Conservation (phyloP, 2,113 vertebrate genomes). For the Climacteris rufus region DNA sequence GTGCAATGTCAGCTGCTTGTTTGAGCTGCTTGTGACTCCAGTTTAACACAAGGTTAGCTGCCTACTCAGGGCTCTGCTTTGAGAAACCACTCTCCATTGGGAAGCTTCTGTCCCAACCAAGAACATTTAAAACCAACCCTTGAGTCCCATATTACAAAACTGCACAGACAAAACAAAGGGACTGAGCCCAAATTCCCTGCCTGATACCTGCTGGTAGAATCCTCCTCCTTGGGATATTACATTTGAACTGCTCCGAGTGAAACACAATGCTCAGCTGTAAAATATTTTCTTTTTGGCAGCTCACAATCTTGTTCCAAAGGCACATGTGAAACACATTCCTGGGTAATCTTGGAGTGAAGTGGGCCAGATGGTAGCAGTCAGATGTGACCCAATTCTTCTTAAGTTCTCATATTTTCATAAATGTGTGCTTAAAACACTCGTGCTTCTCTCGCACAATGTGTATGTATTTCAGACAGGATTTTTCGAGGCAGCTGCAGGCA, state of each 20-base stretch:
- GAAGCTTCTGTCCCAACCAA: background rate
- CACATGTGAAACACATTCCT: slow-evolving; percentile 70
- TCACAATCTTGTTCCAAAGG: slow-evolving; percentile 58
- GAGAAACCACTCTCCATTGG: background rate
- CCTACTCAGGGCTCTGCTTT: background rate
- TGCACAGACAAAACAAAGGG: background rate
- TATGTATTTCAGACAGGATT: background rate
- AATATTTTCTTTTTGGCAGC: slow-evolving; percentile 66
- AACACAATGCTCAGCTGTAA: slow-evolving; percentile 48
- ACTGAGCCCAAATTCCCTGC: background rate
- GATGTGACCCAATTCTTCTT: slow-evolving; percentile 64
- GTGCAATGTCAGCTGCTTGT: background rate
- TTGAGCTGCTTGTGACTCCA: background rate
- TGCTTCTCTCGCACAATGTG: background rate
- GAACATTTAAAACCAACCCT: background rate
- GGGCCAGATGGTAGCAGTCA: slow-evolving; percentile 72
- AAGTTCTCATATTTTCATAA: slow-evolving; percentile 53
- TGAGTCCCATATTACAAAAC: background rate
- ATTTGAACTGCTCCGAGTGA: background rate
- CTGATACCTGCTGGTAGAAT: background rate
- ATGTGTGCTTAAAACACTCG: background rate
- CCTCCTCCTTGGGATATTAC: background rate
- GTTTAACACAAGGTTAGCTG: background rate
- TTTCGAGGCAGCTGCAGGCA: background rate
- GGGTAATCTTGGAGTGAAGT: slow-evolving; percentile 61